phyloP scores from a whole-genome alignment of 2,888 invertebrate genomes.

The Marasmarcha lunaedactyla region DNA sequence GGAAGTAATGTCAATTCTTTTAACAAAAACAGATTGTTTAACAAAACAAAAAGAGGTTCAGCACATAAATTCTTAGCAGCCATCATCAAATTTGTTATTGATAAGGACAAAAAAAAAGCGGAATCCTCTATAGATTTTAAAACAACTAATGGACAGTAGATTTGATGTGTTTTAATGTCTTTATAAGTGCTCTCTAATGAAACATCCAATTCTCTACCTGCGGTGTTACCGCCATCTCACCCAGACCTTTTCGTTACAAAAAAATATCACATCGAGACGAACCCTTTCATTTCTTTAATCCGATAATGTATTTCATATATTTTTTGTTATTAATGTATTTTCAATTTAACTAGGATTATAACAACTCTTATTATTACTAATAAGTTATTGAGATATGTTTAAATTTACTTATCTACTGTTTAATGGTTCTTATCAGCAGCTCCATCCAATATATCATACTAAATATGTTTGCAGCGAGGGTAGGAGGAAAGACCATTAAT shows the following conservation, averaged over 20 bases:
- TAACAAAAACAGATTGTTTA: no score
- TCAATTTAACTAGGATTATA: constrained; percentile 34
- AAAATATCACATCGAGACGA: constrained; percentile 59
- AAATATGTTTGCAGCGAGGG: no score
- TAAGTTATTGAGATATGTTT: no score
- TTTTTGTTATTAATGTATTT: constrained; percentile 43
- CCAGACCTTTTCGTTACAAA: no score
- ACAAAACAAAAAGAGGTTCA: neutral
- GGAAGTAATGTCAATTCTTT: no score
- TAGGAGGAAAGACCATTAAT: no score
- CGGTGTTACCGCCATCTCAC: constrained; percentile 56
- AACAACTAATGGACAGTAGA: constrained; percentile 31
- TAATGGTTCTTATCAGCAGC: no score
- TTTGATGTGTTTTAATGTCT: constrained; percentile 57
- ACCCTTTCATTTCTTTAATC: constrained; percentile 61
- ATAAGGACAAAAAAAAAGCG: constrained; percentile 25
- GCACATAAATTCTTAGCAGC: neutral
- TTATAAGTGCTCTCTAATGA: constrained; percentile 68
- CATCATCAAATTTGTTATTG: constrained; percentile 21
- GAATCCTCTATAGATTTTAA: constrained; percentile 16
- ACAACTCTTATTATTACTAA: no score
- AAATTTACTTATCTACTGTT: no score
- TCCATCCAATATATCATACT: no score
- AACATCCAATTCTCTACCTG: constrained; percentile 64
- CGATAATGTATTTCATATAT: constrained; percentile 55